phyloP scores from a whole-genome alignment of 2,113 vertebrate species.

The Psophia crepitans region DNA sequence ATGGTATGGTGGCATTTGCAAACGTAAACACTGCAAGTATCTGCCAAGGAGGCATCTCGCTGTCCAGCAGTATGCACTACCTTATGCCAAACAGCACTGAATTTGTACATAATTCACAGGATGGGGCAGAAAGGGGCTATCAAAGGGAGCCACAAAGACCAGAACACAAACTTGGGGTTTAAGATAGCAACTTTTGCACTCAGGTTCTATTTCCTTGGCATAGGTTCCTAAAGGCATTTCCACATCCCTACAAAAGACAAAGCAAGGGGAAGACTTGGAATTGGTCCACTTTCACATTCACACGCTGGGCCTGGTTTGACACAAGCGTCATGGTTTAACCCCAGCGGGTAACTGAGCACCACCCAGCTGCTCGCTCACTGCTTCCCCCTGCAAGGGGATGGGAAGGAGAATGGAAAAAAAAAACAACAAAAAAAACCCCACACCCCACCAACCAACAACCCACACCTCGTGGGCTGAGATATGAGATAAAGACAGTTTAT shows the following conservation, averaged over 20 bases:
- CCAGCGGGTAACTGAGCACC: too few species aligned
- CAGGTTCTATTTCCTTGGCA: rapidly evolving
- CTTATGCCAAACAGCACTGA: neutral
- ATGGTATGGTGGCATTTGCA: too few species aligned
- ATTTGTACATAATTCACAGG: neutral
- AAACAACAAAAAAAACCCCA: too few species aligned
- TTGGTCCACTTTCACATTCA: neutral
- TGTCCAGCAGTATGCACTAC: neutral
- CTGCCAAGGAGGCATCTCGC: neutral
- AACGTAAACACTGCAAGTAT: too few species aligned
- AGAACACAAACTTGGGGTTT: neutral
- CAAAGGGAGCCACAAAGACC: neutral
- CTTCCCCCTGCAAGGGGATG: too few species aligned
- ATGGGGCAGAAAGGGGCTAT: neutral
- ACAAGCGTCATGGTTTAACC: too few species aligned
- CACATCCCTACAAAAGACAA: neutral
- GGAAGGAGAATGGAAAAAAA: too few species aligned
- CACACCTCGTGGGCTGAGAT: too few species aligned
- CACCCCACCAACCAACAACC: too few species aligned
- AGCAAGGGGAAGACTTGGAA: neutral
- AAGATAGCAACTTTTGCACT: neutral
- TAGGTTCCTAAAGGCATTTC: neutral
- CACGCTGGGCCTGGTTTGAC: neutral
- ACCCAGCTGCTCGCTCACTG: too few species aligned
- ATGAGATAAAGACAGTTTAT: too few species aligned